These are phyloP conservation scores for Platanista minor DNA, from an alignment of 2,113 vertebrate species.

Conservation along the genomic window DNA sequence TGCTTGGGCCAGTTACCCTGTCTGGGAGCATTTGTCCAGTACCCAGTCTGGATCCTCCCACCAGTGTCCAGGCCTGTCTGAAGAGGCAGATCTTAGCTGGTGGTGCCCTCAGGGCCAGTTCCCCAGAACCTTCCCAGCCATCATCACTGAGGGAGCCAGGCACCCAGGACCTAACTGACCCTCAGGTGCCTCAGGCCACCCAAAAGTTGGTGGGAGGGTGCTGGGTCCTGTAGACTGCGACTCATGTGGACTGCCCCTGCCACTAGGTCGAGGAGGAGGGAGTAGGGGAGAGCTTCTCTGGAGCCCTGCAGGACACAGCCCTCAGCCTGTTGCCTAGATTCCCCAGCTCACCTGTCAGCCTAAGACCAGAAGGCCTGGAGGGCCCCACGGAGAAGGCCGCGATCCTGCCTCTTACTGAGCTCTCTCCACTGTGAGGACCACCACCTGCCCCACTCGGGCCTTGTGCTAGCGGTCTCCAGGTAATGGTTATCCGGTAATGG, in stretches of 20 bases:
- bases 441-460: background rate
- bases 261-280: background rate
- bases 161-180: no score
- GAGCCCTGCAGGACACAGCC: background rate
- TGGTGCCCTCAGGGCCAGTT: background rate
- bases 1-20: background rate
- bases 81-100: background rate
- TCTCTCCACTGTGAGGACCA: background rate
- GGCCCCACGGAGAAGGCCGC: background rate
- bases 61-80: background rate
- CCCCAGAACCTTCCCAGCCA: background rate
- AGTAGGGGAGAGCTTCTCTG: background rate
- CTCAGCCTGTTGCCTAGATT: background rate
- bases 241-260: background rate
- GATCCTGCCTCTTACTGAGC: background rate
- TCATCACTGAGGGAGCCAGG: background rate
- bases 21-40: background rate
- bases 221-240: background rate
- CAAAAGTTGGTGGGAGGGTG: background rate
- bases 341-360: background rate
- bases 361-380: background rate
- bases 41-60: no score
- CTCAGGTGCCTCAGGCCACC: background rate
- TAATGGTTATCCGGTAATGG: background rate
- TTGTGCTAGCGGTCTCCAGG: rapidly evolving